A percentile compares a stretch with the other conserved stretches of the same genome.
phyloP scores from a whole-genome alignment of 2,113 vertebrate genomes.

The Sceloporus tristichus region DNA sequence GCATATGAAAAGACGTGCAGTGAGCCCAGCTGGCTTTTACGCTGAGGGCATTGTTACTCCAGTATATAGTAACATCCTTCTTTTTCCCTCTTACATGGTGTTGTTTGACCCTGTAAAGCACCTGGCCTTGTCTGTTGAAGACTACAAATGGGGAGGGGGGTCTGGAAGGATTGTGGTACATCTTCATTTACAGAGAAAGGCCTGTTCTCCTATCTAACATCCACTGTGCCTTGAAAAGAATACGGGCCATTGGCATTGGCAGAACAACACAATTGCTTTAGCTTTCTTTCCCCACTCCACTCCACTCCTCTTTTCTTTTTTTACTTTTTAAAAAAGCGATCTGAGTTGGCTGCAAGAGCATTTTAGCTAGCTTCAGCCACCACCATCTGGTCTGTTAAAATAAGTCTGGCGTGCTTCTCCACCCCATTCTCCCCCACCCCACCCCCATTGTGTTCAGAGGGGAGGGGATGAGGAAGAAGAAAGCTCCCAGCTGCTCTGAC shows the following conservation, averaged over 20 bases:
- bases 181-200: slow-evolving; percentile 19
- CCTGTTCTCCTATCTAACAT: slow-evolving; percentile 4
- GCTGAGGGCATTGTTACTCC: slow-evolving; percentile 32
- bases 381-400: slow-evolving; percentile 73
- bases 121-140: slow-evolving; percentile 64
- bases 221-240: not conserved
- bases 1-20: not conserved
- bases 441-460: not conserved
- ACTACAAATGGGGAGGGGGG: not conserved
- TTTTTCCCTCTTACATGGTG: slow-evolving; percentile 9
- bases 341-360: slow-evolving; percentile 64
- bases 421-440: slow-evolving; percentile 37
- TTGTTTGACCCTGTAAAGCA: slow-evolving; percentile 26
- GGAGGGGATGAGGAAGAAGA: slow-evolving; percentile 54
- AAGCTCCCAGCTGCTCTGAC: slow-evolving; percentile 75
- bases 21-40: slow-evolving; percentile 28
- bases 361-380: slow-evolving; percentile 67
- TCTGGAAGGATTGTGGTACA: not conserved
- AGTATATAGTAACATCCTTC: slow-evolving; percentile 18
- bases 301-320: too few relatives aligned
- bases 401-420: slow-evolving; percentile 67
- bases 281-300: not conserved
- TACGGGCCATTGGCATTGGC: not conserved
- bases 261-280: slow-evolving; percentile 23
- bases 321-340: slow-evolving; percentile 15